Base-by-base conservation (phyloP, 2,113 vertebrate species). In the Megalops atlanticus region DNA sequence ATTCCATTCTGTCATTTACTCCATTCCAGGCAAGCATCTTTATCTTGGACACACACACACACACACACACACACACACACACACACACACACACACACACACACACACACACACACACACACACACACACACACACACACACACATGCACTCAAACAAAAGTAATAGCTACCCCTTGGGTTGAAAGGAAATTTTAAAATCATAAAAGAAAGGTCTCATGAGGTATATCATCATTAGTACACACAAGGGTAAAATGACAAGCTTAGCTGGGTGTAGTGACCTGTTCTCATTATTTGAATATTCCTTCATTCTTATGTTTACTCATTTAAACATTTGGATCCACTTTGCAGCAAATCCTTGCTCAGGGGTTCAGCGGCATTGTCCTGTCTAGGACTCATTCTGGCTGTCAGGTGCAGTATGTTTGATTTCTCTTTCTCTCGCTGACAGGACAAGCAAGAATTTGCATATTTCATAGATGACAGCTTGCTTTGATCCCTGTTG, bases 391-490 rank as follows among this genome's bases (percentile, higher is more conserved):
- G n/a, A 72, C 35, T 71, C 74, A 18, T 24, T 79, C 69, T 54
- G n/a, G 15, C 68, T 71, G 84, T 90, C 85, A 83, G 87, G 89
- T 64, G 24, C 52, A 58, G 21, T 6, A n/a, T n/a, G n/a, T n/a
- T 24, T 58, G 0, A 64, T 64, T 64, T 89, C 83, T 77, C 52
- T 80, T 11, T 74, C 33, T 81, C 35, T 21, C 15, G 78, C 41
- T 89, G 89, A 87, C 84, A 84, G 85, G 76, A 83, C 74, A 82
- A 86, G 86, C 79, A 49, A 33, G 80, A 84, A 89, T 90, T 87
- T 88, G 86, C 87, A 89, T 84, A 85, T 80, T 86, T 88, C 85
- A 86, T 80, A 89, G 89, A 89, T 88, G 88, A 81, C 86, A 85
- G 84, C 74, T 49, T 40, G 68, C 84, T 92, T 90, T 90, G 87